Conservation (phyloP, 1,140 invertebrate genomes). For the Pachyrhynchus sulphureomaculatus region DNA sequence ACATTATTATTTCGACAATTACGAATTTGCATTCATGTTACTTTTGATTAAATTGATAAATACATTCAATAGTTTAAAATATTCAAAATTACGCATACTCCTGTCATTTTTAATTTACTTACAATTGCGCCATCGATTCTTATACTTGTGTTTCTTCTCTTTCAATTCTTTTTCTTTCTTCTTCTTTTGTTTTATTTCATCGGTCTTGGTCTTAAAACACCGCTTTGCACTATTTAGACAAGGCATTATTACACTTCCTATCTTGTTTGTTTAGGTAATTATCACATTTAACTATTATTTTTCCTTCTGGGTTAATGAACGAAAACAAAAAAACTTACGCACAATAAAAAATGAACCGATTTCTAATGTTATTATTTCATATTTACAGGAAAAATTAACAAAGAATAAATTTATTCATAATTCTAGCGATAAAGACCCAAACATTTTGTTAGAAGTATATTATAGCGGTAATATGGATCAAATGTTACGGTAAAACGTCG, state of each 20-base stretch:
- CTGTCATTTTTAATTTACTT: slow-evolving; percentile 3
- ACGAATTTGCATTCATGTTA: no score
- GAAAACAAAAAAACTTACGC: slow-evolving; percentile 11
- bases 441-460: slow-evolving; percentile 20
- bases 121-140: slow-evolving; percentile 32
- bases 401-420: slow-evolving; percentile 1
- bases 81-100: neutral
- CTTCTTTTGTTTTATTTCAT: slow-evolving; percentile 21
- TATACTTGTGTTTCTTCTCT: slow-evolving; percentile 18
- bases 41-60: no score
- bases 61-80: no score
- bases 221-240: slow-evolving; percentile 26
- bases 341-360: neutral
- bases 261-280: neutral
- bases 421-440: slow-evolving; percentile 15
- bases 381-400: slow-evolving; percentile 13
- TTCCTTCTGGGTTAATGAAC: neutral
- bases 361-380: neutral
- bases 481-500: slow-evolving; percentile 22
- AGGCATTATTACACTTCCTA: neutral
- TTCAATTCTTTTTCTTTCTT: slow-evolving; percentile 17
- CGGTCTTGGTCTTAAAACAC: slow-evolving; percentile 22
- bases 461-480: slow-evolving; percentile 33
- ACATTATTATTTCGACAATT: no score
- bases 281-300: slow-evolving; percentile 17